These are phyloP conservation scores for Drosophila busckii DNA, from an alignment of 1,140 invertebrate species.

Conservation along the genomic window DNA sequence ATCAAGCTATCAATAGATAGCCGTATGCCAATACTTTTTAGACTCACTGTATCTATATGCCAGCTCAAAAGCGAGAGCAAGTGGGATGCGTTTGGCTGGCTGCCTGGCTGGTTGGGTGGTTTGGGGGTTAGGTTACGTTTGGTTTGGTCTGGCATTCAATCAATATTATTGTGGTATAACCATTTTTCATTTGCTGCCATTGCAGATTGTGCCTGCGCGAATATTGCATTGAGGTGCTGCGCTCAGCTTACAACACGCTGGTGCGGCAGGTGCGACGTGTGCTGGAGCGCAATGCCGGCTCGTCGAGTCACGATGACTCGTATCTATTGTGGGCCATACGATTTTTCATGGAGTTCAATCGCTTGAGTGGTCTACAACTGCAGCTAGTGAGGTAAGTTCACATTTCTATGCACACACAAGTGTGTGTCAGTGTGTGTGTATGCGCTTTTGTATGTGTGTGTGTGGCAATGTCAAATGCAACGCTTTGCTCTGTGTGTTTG, in stretches of 20 bases:
- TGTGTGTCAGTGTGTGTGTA: not conserved
- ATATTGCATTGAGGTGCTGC: slow-evolving; percentile 95
- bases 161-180: slow-evolving; percentile 76
- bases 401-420: too few relatives aligned
- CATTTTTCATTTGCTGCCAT: slow-evolving; percentile 60
- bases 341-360: slow-evolving; percentile 99
- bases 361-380: slow-evolving; percentile 89
- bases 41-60: slow-evolving; percentile 1
- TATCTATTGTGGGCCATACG: slow-evolving; percentile 96
- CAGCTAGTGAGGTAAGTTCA: slow-evolving; percentile 92
- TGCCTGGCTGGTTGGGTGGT: not conserved
- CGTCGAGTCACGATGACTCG: slow-evolving; percentile 88
- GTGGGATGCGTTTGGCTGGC: not conserved
- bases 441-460: slow-evolving; percentile 6
- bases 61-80: too few relatives aligned
- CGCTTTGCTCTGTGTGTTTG: slow-evolving; percentile 10
- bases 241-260: slow-evolving; percentile 90
- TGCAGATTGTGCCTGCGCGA: slow-evolving; percentile 91
- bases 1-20: too few relatives aligned
- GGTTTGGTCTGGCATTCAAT: slow-evolving; percentile 73
- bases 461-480: slow-evolving; percentile 41
- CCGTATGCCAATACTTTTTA: too few relatives aligned
- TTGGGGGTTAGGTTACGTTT: slow-evolving; percentile 26
- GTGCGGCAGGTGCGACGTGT: slow-evolving; percentile 77
- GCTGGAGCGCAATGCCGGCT: slow-evolving; percentile 71